Base-by-base conservation (phyloP, 2,113 vertebrate genomes). In the Oxyruncus cristatus region DNA sequence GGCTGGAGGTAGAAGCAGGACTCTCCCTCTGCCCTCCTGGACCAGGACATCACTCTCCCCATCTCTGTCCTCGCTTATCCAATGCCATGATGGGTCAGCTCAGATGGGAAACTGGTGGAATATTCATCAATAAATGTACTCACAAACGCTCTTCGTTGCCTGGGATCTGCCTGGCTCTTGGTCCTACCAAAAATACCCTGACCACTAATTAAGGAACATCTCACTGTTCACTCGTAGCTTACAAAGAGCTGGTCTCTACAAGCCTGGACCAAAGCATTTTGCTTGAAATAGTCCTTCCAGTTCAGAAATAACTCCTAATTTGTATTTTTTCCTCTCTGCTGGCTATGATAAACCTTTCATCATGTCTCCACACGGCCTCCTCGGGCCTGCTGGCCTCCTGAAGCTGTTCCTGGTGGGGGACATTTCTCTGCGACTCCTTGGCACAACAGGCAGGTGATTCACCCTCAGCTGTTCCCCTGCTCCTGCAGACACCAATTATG, bases 71-170 rank as follows among this genome's bases (percentile, higher is more conserved):
- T 70, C 55, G 9, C 12, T 12, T 24, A 82, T 4, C 49, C 59
- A 92, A 2, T 0, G 0, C 27, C 1, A 0, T 1, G 23, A 50
- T 9, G 33, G 44, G 30, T 46, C 74, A 71, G 3, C 21, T 44
- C 42, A 33, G 46, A 58, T 2, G 13, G 39, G 17, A 74, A 73
- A 15, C 3, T 39, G 20, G 9, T 32, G 18, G 21, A 63, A 68
- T 0, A 0, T 15, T 33, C 75, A 42, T 8, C 53, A 55, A 15
- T 19, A 81, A 37, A 89, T 1, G 7, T 37, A 62, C 62, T 47
- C 68, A 35, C n/a, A 59, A 70, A 28, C 4, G 30, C 9, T 72
- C 70, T 61, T 8, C 19, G 27, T 24, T 53, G 52, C 23, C 27
- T 18, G 9, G 32, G 15, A 66, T 50, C 59, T 81, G 33, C 16